A percentile compares a stretch with the other conserved stretches of the same genome.
Evolutionary conservation across 2,888 invertebrate genomes (phyloP).

Genomic region (Noctua fimbriata): DNA sequence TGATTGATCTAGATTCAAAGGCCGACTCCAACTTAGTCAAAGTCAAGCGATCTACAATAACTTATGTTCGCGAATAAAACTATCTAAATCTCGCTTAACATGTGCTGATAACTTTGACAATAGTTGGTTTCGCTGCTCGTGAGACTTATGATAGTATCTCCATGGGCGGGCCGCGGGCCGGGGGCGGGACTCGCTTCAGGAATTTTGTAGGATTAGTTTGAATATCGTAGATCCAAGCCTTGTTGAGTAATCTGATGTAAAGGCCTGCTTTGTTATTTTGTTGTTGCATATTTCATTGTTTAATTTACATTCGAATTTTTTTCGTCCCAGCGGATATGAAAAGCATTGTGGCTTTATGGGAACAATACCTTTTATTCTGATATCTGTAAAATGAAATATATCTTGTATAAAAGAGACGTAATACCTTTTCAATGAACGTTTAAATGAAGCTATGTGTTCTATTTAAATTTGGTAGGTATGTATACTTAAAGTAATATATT

Average conservation of each 20-base stretch:
- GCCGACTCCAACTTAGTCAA: constrained; percentile 42
- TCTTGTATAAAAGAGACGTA: constrained; percentile 43
- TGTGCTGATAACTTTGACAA: constrained; percentile 62
- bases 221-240: constrained; percentile 54
- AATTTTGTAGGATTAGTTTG: constrained; percentile 62
- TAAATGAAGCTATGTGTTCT: constrained; percentile 7
- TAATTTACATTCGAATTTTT: constrained; percentile 57
- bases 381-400: constrained; percentile 53
- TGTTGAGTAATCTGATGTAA: constrained; percentile 58
- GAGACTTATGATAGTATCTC: constrained; percentile 55
- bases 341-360: constrained; percentile 56
- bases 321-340: constrained; percentile 52
- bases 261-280: constrained; percentile 60
- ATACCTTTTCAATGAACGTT: constrained; percentile 29
- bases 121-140: constrained; percentile 49
- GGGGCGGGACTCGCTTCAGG: constrained; percentile 33
- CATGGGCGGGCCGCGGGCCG: constrained; percentile 9
- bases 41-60: constrained; percentile 46
- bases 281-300: constrained; percentile 64
- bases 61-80: constrained; percentile 55
- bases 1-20: constrained; percentile 57
- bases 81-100: constrained; percentile 59
- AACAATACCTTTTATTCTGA: constrained; percentile 65
- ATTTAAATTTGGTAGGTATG: constrained; percentile 12
- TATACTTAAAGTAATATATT: constrained; percentile 38